Evolutionary conservation across 2,797 vertebrate genomes (phyloP), one percentile per base, ranked within the genome.

Genomic region (Myotis findleyi): DNA sequence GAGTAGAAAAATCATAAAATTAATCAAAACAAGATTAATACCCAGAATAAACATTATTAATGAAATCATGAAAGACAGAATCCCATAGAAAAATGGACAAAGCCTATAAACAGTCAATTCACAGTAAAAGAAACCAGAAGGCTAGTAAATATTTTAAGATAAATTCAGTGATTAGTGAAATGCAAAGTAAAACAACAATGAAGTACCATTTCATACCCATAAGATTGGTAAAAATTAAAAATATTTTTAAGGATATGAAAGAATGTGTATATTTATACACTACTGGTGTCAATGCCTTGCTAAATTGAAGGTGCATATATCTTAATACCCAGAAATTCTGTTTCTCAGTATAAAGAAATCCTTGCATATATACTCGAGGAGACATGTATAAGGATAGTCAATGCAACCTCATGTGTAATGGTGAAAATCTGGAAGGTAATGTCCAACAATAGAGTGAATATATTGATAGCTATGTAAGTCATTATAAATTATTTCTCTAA

Each of bases 91-190:
- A 77, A 95, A 85, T 82, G 9, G 9, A 36, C 80, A 44, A 80
- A 89, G 36, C 6, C n/a, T 36, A 75, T 38, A 66, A 44, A 44
- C 1, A 55, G 38, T 41, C n/a, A 55, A 62, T 80, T 84, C 51
- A 84, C 11, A 77, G 7, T 23, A 62, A 51, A 95, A 92, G 38
- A 83, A 76, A 86, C 1, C 7, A 47, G 20, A 94, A 44, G 25
- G 18, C 38, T 77, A 87, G 41, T 75, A 84, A 73, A 66, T 69
- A 84, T 73, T 86, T 72, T 53, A 82, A 85, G 87, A 90, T 41
- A 76, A 92, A 85, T 76, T 57, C 30, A 93, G n/a, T 62, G 81
- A 80, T 80, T 72, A 76, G 68, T 87, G 57, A 95, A 84, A 84
- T 51, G 25, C 7, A 89, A 96, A 95, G n/a, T 55, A 83, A 84